Conservation (phyloP, 37 sponge, comb jelly and placozoan species). For the Geodia barretti region DNA sequence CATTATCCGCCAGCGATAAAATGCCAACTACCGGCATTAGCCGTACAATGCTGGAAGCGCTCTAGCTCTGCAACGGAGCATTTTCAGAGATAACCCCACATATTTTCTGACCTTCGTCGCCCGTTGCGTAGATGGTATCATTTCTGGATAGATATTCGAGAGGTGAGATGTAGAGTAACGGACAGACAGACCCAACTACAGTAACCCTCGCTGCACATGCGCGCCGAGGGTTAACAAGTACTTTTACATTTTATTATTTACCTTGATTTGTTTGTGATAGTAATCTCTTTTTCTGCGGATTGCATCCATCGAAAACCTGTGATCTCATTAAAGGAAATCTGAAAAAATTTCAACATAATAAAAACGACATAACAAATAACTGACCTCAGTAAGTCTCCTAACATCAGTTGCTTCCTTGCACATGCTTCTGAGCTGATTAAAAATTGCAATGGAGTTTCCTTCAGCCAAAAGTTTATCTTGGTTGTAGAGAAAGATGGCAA, state of each 20-base stretch:
- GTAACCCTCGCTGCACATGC: too few relatives aligned
- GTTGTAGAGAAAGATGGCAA: conserved; percentile 92
- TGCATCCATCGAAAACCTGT: conserved; percentile 21
- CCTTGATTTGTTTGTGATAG: conserved; percentile 8
- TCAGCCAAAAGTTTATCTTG: conserved; percentile 72
- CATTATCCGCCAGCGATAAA: too few relatives aligned
- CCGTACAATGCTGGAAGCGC: too few relatives aligned
- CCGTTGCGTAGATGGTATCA: too few relatives aligned
- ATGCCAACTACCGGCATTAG: too few relatives aligned
- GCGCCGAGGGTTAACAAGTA: too few relatives aligned
- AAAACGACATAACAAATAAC: neutral
- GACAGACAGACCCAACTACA: neutral
- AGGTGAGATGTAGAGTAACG: too few relatives aligned
- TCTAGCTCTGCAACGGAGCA: too few relatives aligned
- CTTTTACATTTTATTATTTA: too few relatives aligned
- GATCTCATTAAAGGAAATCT: conserved; percentile 83
- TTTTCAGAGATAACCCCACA: too few relatives aligned
- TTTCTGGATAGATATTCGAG: too few relatives aligned
- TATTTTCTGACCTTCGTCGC: too few relatives aligned
- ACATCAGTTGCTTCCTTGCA: conserved; percentile 61
- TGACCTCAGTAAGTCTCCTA: conserved; percentile 60
- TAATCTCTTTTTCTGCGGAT: neutral
- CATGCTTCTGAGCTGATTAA: conserved; percentile 79
- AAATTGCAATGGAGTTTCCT: conserved; percentile 70
- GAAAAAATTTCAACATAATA: neutral